Percentiles rank a stretch among this genome's conserved stretches.
phyloP scores from a whole-genome alignment of 2,888 invertebrate species.

The Coenonympha glycerion region DNA sequence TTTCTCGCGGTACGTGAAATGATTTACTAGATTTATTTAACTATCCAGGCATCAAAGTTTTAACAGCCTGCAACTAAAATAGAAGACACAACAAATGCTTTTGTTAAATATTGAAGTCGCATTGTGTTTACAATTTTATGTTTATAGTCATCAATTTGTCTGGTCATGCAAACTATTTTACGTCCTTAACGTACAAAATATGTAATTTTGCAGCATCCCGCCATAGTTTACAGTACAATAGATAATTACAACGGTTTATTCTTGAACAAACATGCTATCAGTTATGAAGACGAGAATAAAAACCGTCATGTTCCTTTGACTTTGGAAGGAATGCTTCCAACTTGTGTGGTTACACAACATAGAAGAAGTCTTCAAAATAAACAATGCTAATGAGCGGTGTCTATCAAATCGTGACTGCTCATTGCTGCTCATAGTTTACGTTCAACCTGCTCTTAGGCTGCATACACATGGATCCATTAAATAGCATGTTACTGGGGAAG shows the following conservation, averaged over 20 bases:
- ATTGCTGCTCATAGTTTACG: constrained; percentile 27
- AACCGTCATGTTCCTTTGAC: not conserved
- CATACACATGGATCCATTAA: not conserved
- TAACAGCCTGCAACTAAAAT: not conserved
- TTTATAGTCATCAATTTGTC: constrained; percentile 2
- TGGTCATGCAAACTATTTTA: constrained; percentile 16
- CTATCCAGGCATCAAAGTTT: not conserved
- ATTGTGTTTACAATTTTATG: constrained; percentile 19
- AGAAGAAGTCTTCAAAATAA: constrained; percentile 51
- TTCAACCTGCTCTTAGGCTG: constrained; percentile 12
- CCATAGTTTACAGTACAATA: constrained; percentile 1
- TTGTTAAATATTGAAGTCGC: constrained; percentile 19
- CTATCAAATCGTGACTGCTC: constrained; percentile 48
- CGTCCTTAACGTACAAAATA: constrained; percentile 8
- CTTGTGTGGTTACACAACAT: constrained; percentile 20
- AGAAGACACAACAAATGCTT: not conserved
- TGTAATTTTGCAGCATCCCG: constrained; percentile 4
- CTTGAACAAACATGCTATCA: constrained; percentile 6
- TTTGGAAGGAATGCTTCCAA: constrained; percentile 9
- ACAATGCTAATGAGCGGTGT: constrained; percentile 62
- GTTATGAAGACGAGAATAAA: constrained; percentile 2
- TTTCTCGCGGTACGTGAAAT: no score
- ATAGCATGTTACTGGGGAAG: no score
- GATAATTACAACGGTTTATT: constrained; percentile 19
- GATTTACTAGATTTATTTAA: no score